Conservation (phyloP, 1,140 invertebrate genomes). For the Steinernema feltiae region DNA sequence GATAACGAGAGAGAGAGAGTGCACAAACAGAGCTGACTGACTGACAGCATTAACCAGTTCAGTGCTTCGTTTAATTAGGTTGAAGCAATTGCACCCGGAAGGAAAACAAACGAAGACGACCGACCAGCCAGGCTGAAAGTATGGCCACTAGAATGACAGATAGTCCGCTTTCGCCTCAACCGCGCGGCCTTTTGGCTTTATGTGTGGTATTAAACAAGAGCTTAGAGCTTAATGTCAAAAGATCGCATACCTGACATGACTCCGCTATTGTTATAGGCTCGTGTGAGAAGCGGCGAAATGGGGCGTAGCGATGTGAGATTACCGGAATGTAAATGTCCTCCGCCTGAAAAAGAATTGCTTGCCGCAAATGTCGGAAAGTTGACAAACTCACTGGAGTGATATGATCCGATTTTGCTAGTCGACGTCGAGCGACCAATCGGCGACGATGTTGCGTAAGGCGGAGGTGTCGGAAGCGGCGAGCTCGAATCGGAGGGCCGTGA, state of each 20-base stretch:
- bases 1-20: too few relatives aligned
- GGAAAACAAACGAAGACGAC: too few relatives aligned
- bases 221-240: background rate
- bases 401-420: constrained; percentile 18
- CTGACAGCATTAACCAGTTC: too few relatives aligned
- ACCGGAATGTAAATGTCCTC: background rate
- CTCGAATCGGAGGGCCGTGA: constrained; percentile 25
- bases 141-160: too few relatives aligned
- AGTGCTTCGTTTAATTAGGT: too few relatives aligned
- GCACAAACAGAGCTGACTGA: too few relatives aligned
- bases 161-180: too few relatives aligned
- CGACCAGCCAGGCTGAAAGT: too few relatives aligned
- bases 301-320: constrained; percentile 1
- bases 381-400: constrained; percentile 19
- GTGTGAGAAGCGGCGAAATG: background rate
- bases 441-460: constrained; percentile 26
- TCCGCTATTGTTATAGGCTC: background rate
- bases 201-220: background rate
- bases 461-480: constrained; percentile 30
- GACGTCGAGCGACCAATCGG: constrained; percentile 16
- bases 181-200: too few relatives aligned
- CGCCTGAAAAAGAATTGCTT: constrained; percentile 2
- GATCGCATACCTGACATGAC: background rate
- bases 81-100: too few relatives aligned
- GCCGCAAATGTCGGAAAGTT: background rate